Conservation (phyloP, 2,888 invertebrate species). For the Eledone cirrhosa region DNA sequence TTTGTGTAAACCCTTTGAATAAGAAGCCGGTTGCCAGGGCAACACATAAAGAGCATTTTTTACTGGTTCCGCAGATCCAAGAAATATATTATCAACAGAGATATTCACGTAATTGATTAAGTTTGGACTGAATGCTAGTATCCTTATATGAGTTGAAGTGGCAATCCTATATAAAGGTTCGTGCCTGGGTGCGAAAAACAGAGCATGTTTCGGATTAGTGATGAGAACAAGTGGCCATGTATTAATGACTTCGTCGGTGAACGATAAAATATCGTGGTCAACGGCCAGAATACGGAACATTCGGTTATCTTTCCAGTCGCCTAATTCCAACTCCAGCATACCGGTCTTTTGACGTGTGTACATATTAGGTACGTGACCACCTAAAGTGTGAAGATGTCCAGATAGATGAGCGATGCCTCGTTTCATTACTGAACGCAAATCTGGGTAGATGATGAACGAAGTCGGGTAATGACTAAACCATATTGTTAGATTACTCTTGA, state of each 20-base stretch:
- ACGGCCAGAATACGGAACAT: conserved; percentile 85
- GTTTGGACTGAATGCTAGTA: conserved; percentile 80
- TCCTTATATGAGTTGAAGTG: conserved; percentile 81
- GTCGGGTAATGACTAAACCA: conserved; percentile 94
- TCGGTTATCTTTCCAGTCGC: conserved; percentile 91
- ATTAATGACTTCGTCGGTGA: conserved; percentile 75
- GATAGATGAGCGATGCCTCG: conserved; percentile 82
- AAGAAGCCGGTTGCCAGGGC: conserved; percentile 78
- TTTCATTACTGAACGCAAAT: conserved; percentile 32
- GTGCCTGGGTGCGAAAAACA: conserved; percentile 77
- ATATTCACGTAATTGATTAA: conserved; percentile 75
- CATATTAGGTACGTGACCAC: conserved; percentile 82
- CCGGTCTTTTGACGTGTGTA: conserved; percentile 85
- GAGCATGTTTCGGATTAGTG: conserved; percentile 90
- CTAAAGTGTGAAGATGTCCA: conserved; percentile 88
- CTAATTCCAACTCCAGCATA: conserved; percentile 86
- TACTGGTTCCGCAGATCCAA: conserved; percentile 70
- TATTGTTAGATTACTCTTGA: conserved; percentile 72
- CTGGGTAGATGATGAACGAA: conserved; percentile 75
- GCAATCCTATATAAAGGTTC: conserved; percentile 77
- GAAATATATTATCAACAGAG: conserved; percentile 73
- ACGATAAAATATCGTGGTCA: conserved; percentile 88
- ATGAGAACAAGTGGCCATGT: conserved; percentile 84
- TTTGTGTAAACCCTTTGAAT: conserved; percentile 74
- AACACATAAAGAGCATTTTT: conserved; percentile 78